Evolutionary conservation across 1,140 invertebrate genomes (phyloP), one percentile per base, ranked within the genome.

Genomic region (Pteromalus puparum): DNA sequence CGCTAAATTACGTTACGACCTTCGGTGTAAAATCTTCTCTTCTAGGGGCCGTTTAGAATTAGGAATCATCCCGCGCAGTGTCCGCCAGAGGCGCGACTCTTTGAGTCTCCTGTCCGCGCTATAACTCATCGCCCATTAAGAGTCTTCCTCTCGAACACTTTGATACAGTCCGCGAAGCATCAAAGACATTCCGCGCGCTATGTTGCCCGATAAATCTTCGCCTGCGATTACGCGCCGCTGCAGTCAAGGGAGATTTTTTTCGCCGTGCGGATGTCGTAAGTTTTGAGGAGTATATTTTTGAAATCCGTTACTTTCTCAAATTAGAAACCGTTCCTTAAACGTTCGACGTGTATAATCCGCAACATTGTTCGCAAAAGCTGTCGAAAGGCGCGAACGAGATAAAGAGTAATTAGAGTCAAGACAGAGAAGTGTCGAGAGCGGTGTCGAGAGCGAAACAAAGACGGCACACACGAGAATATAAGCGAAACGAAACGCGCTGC

Each of bases 81-180:
- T 80, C 68, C 48, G 48, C 53, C 7, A 53, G 13, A 53, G 1
- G 48, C 28, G 65, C 74, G 75, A 30, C n/a, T 72, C 76, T 78
- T 78, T 74, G 76, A 80, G 70, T 65, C 78, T 78, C 70, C 74
- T 65, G 28, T 42, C 12, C 83, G 61, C 28, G 34, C 34, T 68
- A 82, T 85, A 85, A 85, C 80, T 85, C 80, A 82, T 82, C 61
- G 74, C 80, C 75, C 76, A 79, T 85, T 85, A 85, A 82, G 65
- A 72, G 34, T 26, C n/a, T 7, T 28, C 5, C 65, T 24, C 4
- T 34, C 67, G 67, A 21, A 15, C 78, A 73, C 83, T 81, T 85
- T 85, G 53, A 81, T 81, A 75, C 42, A 48, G 48, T 67, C 18
- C 48, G 65, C 30, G 42, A 26, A 7, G 83, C 77, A 68, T 81